Evolutionary conservation across 2,888 invertebrate genomes (phyloP), one percentile per base, ranked within the genome.

Genomic region (Meghimatium bilineatum): DNA sequence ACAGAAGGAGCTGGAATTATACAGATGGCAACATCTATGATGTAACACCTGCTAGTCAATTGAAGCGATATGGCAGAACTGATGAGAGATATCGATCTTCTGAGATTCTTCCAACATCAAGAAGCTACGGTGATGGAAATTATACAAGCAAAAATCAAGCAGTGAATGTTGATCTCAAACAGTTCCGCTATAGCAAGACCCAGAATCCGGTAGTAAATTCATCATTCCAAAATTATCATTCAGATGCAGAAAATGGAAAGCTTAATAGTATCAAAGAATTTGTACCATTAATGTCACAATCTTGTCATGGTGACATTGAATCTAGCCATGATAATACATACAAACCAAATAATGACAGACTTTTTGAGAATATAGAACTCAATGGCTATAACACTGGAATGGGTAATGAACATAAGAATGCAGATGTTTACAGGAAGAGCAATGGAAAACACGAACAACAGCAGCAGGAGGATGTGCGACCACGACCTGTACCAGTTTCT

Each of bases 1-100:
- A 36, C 2, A 52, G 78, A 49, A 29, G 79, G 26, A 83, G 83
- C 63, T 83, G 83, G 83, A 74, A 79, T 32, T 83, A 38, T 72
- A 36, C 83, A 34, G 66, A 83, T 63, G 72, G 5, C n/a, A 12
- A 23, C 6, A 63, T 29, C n/a, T 66, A 23, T 26, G 36, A 20
- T 72, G 72, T 32, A 8, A 10, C 63, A 38, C 26, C 20, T 78
- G 60, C 52, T 2, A 72, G n/a, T 29, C 56, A 71, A n/a, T n/a
- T 79, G 32, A 76, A 72, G 71, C 78, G 44, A 44, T 60, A 32
- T 44, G 69, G 44, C 29, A 52, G 36, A n/a, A 20, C 29, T 34
- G 79, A 78, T 60, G 69, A 71, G 52, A 29, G 72, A 2, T 83
- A 83, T 49, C 38, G 44, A 79, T 83, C 83, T 26, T 56, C 83